These are phyloP conservation scores for Drosophila tropicalis DNA, from an alignment of 1,140 invertebrate species.

Conservation along the genomic window DNA sequence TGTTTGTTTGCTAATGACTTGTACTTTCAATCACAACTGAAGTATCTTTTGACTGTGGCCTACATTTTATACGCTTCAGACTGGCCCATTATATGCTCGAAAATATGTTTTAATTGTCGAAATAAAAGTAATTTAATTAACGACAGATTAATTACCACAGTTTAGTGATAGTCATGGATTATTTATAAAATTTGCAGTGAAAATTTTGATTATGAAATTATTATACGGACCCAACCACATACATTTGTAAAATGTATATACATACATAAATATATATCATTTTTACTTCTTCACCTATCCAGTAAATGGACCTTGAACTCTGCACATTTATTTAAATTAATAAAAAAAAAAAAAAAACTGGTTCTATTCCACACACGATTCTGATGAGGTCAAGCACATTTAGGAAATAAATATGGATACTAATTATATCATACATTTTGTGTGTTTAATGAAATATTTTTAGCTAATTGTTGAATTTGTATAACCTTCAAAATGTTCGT, in stretches of 20 bases:
- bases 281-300: not conserved
- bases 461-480: not conserved
- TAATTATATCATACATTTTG: not conserved
- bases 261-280: not conserved
- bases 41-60: not conserved
- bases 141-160: conserved; percentile 2
- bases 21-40: conserved; percentile 24
- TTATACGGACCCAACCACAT: too few species aligned
- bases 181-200: not conserved
- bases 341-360: not conserved
- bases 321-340: not conserved
- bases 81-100: conserved; percentile 16
- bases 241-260: not conserved
- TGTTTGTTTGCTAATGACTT: not conserved
- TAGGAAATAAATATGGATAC: not conserved
- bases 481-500: not conserved
- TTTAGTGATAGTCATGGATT: conserved; percentile 3
- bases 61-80: conserved; percentile 29
- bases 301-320: conserved; percentile 5
- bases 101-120: conserved; percentile 23
- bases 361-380: not conserved
- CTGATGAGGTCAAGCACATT: conserved; percentile 6
- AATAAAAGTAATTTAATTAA: conserved; percentile 28
- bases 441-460: not conserved
- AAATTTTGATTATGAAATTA: conserved; percentile 5